A percentile compares a stretch with the other conserved stretches of the same genome.
Evolutionary conservation across 2,113 vertebrate genomes (phyloP).

Genomic region (Atlantisia rogersi): DNA sequence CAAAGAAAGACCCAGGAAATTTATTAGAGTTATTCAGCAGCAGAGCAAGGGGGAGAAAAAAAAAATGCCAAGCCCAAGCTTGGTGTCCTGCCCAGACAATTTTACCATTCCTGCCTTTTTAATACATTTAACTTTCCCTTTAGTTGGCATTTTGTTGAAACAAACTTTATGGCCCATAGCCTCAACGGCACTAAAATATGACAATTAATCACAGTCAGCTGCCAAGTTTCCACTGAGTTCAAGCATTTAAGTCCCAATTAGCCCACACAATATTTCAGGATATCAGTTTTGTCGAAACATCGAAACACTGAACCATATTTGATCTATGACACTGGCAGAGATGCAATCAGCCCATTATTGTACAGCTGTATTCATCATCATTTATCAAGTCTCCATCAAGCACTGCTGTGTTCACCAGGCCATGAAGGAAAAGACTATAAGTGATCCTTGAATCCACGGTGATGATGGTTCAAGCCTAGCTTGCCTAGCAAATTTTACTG

Average conservation of each 20-base stretch:
- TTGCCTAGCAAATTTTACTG: background rate
- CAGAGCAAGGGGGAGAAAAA: background rate
- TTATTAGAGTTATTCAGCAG: background rate
- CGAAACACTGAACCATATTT: background rate
- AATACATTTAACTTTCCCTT: background rate
- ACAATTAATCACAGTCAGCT: slow-evolving; percentile 13
- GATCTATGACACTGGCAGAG: slow-evolving; percentile 32
- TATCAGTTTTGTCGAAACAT: background rate
- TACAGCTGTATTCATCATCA: slow-evolving; percentile 12
- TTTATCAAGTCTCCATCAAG: background rate
- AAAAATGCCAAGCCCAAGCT: background rate
- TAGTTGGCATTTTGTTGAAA: slow-evolving; percentile 28
- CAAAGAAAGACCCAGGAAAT: background rate
- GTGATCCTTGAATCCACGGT: background rate
- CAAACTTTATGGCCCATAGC: slow-evolving; percentile 18
- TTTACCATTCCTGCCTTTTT: background rate
- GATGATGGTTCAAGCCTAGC: background rate
- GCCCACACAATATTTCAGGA: slow-evolving; percentile 25
- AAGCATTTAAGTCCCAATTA: slow-evolving; percentile 51
- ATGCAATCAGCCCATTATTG: background rate
- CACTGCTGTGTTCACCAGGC: background rate
- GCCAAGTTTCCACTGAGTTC: background rate
- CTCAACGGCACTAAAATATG: background rate
- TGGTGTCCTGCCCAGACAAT: slow-evolving; percentile 9
- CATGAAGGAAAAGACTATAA: background rate